Percentiles rank a stretch among this genome's conserved stretches.
These are phyloP conservation scores for Antedon mediterranea DNA, from an alignment of 53 echinoderm and acorn worm genomes.

Conservation along the genomic window DNA sequence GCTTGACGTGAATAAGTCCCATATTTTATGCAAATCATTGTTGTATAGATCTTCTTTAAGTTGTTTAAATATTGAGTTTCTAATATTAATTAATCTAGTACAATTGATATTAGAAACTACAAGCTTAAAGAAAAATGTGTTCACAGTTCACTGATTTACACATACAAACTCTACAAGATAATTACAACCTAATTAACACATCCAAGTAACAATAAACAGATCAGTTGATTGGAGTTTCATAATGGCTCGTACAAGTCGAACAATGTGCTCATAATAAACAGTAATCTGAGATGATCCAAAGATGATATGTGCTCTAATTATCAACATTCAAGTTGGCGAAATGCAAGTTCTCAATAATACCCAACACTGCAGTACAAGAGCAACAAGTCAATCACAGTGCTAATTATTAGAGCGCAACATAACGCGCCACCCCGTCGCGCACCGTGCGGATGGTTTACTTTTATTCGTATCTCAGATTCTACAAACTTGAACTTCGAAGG, in stretches of 20 bases:
- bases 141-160: not conserved
- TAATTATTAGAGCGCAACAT: not conserved
- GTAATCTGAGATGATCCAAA: not conserved
- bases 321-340: not conserved
- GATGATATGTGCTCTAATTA: not conserved
- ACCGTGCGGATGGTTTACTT: not conserved
- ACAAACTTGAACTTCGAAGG: not conserved
- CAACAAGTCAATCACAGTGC: not conserved
- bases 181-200: not conserved
- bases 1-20: too few relatives aligned
- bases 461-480: not conserved
- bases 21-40: too few relatives aligned
- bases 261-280: not conserved
- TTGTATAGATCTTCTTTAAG: too few relatives aligned
- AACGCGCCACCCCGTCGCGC: not conserved
- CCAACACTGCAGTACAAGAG: not conserved
- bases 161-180: not conserved
- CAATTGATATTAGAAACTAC: too few relatives aligned
- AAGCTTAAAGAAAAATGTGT: too few relatives aligned
- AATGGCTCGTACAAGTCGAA: not conserved
- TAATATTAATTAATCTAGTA: too few relatives aligned
- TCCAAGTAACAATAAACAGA: not conserved
- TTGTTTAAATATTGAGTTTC: too few relatives aligned
- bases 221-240: not conserved
- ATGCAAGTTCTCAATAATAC: not conserved